Conservation (phyloP, 1,140 invertebrate species). For the Drosophila nigrodunni region DNA sequence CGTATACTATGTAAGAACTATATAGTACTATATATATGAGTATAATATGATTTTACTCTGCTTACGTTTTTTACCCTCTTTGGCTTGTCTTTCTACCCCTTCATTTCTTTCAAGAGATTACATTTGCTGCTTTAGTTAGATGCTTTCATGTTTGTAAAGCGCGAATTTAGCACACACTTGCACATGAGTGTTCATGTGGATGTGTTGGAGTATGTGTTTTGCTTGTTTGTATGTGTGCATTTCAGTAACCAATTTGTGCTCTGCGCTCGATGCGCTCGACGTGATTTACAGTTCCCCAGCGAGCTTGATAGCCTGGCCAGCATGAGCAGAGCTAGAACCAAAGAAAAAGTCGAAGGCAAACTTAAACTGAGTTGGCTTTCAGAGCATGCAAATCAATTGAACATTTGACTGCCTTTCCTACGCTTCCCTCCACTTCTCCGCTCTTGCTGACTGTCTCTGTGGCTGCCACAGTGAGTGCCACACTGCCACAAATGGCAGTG, state of each 20-base stretch:
- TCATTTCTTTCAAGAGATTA: constrained; percentile 54
- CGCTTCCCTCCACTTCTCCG: not conserved
- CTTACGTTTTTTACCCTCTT: not conserved
- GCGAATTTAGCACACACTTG: constrained; percentile 51
- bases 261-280: constrained; percentile 72
- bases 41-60: constrained; percentile 49
- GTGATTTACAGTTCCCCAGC: constrained; percentile 80
- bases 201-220: not conserved
- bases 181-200: not conserved
- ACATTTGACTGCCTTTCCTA: constrained; percentile 50
- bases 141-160: constrained; percentile 68
- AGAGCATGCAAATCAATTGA: constrained; percentile 77
- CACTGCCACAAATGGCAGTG: constrained; percentile 7
- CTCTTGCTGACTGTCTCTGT: not conserved
- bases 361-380: constrained; percentile 19
- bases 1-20: constrained; percentile 46
- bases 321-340: constrained; percentile 3
- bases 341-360: not conserved
- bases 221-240: constrained; percentile 39
- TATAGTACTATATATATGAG: constrained; percentile 14
- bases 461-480: not conserved
- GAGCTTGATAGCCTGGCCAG: constrained; percentile 34
- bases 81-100: not conserved
- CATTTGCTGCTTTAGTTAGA: constrained; percentile 52
- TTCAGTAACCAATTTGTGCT: constrained; percentile 78